Evolutionary conservation across 1,140 invertebrate genomes (phyloP).

Genomic region (Bombus turneri): DNA sequence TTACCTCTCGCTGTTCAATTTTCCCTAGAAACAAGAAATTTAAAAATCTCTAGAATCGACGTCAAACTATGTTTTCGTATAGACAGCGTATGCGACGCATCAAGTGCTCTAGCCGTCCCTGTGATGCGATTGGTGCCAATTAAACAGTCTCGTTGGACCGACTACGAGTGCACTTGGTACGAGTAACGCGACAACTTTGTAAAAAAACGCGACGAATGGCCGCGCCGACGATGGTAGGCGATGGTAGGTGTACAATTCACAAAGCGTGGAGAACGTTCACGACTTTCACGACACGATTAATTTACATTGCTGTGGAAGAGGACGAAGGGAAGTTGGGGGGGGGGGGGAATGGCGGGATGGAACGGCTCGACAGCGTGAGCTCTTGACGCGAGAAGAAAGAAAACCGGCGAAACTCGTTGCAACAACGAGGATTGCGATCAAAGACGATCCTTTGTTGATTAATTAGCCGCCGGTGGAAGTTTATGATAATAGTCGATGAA

Average conservation of each 20-base stretch:
- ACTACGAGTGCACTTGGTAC: conserved; percentile 11
- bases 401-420: neutral
- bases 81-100: neutral
- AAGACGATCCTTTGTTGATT: conserved; percentile 5
- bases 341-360: neutral
- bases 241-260: neutral
- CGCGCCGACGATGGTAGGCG: neutral
- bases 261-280: conserved; percentile 37
- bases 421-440: neutral
- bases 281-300: conserved; percentile 43
- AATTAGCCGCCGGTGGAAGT: conserved; percentile 3
- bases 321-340: too few relatives aligned
- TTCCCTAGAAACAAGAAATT: neutral
- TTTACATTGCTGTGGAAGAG: conserved; percentile 2
- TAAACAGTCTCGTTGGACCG: conserved; percentile 38
- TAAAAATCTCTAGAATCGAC: neutral
- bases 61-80: neutral
- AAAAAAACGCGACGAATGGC: neutral
- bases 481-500: neutral
- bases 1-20: neutral
- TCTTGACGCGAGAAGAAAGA: conserved; percentile 9
- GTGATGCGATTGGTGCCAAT: conserved; percentile 45
- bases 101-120: neutral
- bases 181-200: conserved; percentile 31
- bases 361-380: conserved; percentile 10